Conservation (phyloP, 2,888 invertebrate species). For the Coecobrya sp. region DNA sequence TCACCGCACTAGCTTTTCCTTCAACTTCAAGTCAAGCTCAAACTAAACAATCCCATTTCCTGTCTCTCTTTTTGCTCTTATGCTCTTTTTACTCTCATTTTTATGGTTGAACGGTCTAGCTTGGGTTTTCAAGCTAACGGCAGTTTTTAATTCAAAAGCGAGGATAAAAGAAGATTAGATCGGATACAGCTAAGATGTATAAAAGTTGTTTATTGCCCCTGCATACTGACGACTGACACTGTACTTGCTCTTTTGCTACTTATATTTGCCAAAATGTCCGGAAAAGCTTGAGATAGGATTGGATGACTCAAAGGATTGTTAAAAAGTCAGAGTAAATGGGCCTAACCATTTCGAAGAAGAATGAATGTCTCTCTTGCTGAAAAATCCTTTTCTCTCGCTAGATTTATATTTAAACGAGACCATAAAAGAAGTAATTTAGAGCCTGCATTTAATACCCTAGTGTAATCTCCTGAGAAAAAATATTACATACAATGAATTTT, state of each 20-base stretch:
- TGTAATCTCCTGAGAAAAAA: not conserved
- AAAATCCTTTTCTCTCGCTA: not conserved
- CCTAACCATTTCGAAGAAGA: not conserved
- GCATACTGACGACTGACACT: not conserved
- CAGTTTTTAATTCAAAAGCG: not conserved
- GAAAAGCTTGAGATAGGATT: not conserved
- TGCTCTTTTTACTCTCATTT: not conserved
- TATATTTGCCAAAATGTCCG: not conserved
- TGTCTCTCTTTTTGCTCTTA: not conserved
- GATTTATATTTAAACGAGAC: not conserved
- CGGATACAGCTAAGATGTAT: not conserved
- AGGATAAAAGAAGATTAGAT: not conserved
- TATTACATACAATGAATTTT: not conserved
- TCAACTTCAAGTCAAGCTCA: not conserved
- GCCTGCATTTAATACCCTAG: not conserved
- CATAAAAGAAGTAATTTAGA: not conserved
- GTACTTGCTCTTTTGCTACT: not conserved
- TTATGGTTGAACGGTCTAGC: not conserved
- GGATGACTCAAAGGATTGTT: not conserved
- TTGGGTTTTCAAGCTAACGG: not conserved
- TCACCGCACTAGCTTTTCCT: conserved; percentile 1
- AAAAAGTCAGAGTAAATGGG: not conserved
- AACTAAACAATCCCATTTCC: not conserved
- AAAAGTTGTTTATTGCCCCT: not conserved
- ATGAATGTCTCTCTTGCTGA: not conserved